phyloP scores from a whole-genome alignment of 2,888 invertebrate species.

The Chrysolina haemoptera region DNA sequence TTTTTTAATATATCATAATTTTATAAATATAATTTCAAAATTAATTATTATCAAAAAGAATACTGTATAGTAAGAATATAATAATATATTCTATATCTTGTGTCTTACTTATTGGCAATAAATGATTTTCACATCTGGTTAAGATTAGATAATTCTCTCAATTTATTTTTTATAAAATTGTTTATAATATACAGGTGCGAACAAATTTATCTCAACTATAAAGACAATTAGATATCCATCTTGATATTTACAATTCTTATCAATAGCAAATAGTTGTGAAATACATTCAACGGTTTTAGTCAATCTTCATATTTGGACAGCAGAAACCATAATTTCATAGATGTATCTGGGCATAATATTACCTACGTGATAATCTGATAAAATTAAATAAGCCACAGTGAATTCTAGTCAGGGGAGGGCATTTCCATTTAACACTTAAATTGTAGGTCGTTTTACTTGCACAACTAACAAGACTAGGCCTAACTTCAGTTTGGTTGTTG shows the following conservation, averaged over 20 bases:
- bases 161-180: constrained; percentile 1
- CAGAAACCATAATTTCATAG: neutral
- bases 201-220: neutral
- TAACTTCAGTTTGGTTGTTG: neutral
- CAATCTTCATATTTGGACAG: neutral
- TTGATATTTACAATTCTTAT: constrained; percentile 15
- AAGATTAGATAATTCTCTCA: neutral
- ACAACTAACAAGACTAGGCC: neutral
- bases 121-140: neutral
- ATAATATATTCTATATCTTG: too few relatives aligned
- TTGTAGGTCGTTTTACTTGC: neutral
- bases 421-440: neutral
- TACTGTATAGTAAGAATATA: too few relatives aligned
- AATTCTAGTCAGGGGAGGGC: too few relatives aligned
- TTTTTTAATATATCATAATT: too few relatives aligned
- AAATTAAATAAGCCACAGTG: neutral
- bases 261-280: neutral
- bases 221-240: constrained; percentile 5
- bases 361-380: neutral
- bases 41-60: too few relatives aligned
- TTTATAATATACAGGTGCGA: constrained; percentile 11
- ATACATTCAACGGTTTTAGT: neutral
- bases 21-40: too few relatives aligned
- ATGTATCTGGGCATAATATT: neutral
- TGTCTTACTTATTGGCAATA: neutral